These are phyloP conservation scores for Lepetodrilus schrolli DNA, from an alignment of 2,888 invertebrate species.

Conservation along the genomic window DNA sequence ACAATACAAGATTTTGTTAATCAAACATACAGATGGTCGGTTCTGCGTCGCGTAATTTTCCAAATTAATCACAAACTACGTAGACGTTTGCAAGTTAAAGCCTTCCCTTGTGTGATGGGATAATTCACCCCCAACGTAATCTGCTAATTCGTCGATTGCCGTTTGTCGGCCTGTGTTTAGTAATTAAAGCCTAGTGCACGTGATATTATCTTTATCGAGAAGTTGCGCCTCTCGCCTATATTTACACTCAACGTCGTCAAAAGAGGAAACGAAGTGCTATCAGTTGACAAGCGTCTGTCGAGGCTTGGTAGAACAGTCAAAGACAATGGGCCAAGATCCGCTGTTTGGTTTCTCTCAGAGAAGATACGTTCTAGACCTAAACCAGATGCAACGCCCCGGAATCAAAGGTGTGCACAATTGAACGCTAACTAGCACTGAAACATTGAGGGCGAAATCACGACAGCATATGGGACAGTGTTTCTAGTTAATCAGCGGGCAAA, in stretches of 20 bases:
- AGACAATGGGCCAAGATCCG: background rate
- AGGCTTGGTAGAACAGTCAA: background rate
- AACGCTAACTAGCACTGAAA: background rate
- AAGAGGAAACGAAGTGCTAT: conserved; percentile 6
- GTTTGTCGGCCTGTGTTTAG: conserved; percentile 17
- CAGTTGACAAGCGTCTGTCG: background rate
- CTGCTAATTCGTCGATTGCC: conserved; percentile 23
- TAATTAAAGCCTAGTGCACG: conserved; percentile 28
- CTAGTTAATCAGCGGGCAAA: background rate
- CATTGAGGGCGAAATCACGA: background rate
- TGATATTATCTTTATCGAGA: conserved; percentile 20
- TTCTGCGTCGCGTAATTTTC: conserved; percentile 14
- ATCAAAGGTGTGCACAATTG: background rate
- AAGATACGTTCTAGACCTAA: background rate
- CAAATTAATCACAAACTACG: conserved; percentile 29
- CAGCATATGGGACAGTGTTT: background rate
- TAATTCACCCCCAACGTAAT: conserved; percentile 25
- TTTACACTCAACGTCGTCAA: conserved; percentile 9
- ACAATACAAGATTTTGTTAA: conserved; percentile 31
- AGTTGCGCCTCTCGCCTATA: conserved; percentile 19
- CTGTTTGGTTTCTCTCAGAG: background rate
- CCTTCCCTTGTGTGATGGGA: conserved; percentile 4
- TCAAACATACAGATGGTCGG: conserved; percentile 31
- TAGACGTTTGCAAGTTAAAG: background rate
- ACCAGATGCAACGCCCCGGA: background rate